phyloP scores from a whole-genome alignment of 2,797 vertebrate species.

The Alosa sapidissima region DNA sequence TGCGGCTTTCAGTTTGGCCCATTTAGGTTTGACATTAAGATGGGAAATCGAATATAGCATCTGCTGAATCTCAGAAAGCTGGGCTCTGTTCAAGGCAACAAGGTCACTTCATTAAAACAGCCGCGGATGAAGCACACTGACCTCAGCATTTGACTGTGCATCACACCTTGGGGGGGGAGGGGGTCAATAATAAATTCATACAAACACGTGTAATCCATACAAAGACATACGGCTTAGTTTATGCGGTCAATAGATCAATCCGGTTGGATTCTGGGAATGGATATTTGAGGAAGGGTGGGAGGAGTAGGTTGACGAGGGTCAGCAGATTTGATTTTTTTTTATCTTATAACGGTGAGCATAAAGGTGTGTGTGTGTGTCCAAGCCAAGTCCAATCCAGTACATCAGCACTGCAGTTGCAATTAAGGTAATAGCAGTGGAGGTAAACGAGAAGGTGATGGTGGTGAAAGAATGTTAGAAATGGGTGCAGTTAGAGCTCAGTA shows the following conservation, averaged over 20 bases:
- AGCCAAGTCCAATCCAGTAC: too few species aligned
- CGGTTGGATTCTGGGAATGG: conserved; percentile 29
- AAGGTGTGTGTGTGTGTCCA: conserved; percentile 11
- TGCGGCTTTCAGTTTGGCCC: conserved; percentile 33
- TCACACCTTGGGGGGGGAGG: neutral
- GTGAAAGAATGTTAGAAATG: neutral
- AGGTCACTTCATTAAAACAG: conserved; percentile 41
- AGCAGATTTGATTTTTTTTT: neutral
- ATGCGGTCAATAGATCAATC: conserved; percentile 26
- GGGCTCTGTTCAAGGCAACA: conserved; percentile 32
- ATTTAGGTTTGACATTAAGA: conserved; percentile 50
- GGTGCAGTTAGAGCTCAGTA: conserved; percentile 5
- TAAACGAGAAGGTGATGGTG: neutral
- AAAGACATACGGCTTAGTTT: conserved; percentile 8
- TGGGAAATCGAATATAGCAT: conserved; percentile 24
- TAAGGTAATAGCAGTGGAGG: neutral
- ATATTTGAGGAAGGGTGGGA: neutral
- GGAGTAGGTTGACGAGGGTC: neutral
- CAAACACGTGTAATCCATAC: conserved; percentile 33
- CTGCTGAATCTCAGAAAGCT: conserved; percentile 40
- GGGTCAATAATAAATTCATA: conserved; percentile 45
- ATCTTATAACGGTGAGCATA: conserved; percentile 7
- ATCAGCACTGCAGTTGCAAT: neutral
- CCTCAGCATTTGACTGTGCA: neutral
- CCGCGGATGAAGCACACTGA: conserved; percentile 25